Evolutionary conservation across 2,113 vertebrate species (phyloP), one percentile per base, ranked within the genome.

Genomic region (Sakesphorus luctuosus): DNA sequence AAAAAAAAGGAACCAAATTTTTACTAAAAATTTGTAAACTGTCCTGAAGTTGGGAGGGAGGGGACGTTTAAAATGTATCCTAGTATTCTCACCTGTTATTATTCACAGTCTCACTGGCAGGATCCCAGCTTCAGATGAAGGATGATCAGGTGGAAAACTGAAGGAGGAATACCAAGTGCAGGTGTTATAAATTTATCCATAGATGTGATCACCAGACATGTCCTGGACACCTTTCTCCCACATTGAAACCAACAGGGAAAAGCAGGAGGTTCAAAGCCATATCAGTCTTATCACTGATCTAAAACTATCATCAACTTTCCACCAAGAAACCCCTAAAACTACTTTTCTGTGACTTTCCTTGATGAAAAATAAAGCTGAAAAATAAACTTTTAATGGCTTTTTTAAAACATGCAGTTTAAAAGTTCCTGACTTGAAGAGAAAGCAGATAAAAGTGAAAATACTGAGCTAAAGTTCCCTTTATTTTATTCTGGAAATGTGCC

Each of bases 401-500:
- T 63, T 2, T 1, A 46, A 76, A 79, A 69, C 3, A 6, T 1
- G 5, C 40, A 9, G 4, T 56, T 91, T 87, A 10, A 47, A 91
- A 36, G 12, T 40, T 52, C n/a, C 72, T n/a, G 6, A 49, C n/a
- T 69, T 68, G 53, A 1, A 6, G 15, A 49, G 29, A 71, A 81
- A 90, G n/a, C 12, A 38, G 29, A 38, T 78, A 78, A 63, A 92
- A 78, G 11, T 77, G 47, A 89, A 91, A 91, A 94, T 59, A 77
- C 4, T 59, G 11, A n/a, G 11, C 15, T 55, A 44, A 67, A 87
- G 18, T 44, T 67, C 15, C 61, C 29, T 84, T 74, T n/a, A 65
- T 86, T 75, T 50, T 5, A 63, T 78, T 89, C 73, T 93, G 90
- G 81, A 72, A 84, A 52, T n/a, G 29, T 67, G 69, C 89, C 91